A percentile compares a stretch with the other conserved stretches of the same genome.
phyloP scores from a whole-genome alignment of 2,797 vertebrate species.

The Monodelphis domestica region DNA sequence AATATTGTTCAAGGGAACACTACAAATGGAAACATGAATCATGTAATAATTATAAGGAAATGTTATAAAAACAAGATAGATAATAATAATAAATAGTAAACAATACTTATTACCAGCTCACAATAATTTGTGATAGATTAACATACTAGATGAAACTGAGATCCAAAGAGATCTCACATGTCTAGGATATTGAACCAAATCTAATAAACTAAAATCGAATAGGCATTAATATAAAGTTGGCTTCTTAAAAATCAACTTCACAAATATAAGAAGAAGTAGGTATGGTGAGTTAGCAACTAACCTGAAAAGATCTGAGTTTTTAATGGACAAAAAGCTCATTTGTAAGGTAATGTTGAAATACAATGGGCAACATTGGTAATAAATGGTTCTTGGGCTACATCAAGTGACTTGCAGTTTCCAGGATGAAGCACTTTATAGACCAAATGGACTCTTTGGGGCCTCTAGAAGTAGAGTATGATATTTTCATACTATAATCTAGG shows the following conservation, averaged over 20 bases:
- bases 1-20: constrained; percentile 24
- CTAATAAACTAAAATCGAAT: background rate
- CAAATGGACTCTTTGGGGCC: background rate
- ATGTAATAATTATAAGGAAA: background rate
- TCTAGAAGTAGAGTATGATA: background rate
- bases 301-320: background rate
- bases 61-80: background rate
- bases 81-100: too few relatives aligned
- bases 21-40: background rate
- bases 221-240: background rate
- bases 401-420: background rate
- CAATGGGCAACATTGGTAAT: background rate
- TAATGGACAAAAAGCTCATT: background rate
- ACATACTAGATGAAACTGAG: background rate
- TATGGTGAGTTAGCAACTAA: background rate
- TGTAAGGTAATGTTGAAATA: background rate
- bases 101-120: background rate
- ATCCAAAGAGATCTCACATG: background rate
- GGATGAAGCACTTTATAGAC: background rate
- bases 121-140: background rate
- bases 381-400: background rate
- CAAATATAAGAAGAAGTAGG: background rate
- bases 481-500: background rate
- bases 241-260: background rate
- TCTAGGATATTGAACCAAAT: background rate